Evolutionary conservation across 2,888 invertebrate genomes (phyloP).

Genomic region (Odontomyia ornata): DNA sequence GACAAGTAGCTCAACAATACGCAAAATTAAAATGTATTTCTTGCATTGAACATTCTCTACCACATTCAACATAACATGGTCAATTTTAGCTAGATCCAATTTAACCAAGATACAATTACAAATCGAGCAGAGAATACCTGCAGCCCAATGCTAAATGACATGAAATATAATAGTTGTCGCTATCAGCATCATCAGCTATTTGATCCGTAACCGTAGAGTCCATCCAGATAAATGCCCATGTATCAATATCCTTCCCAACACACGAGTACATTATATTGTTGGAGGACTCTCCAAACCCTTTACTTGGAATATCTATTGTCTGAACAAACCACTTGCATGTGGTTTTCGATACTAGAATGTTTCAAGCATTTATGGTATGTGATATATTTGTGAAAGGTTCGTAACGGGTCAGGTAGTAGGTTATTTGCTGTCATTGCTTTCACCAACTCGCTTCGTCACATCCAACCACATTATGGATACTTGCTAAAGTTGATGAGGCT

Average conservation of each 20-base stretch:
- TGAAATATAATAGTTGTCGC: slow-evolving; percentile 1
- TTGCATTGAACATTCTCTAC: no score
- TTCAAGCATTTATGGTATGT: slow-evolving; percentile 13
- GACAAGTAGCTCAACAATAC: no score
- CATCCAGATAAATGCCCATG: background rate
- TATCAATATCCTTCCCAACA: background rate
- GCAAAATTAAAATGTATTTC: no score
- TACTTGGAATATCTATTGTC: background rate
- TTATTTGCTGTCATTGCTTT: slow-evolving; percentile 3
- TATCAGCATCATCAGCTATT: background rate
- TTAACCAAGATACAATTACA: background rate
- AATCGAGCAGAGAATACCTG: background rate
- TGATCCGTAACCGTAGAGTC: background rate
- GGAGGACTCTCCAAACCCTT: background rate
- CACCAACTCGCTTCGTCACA: background rate
- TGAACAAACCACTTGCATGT: background rate
- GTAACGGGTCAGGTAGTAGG: background rate
- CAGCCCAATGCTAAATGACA: background rate
- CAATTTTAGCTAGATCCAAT: background rate
- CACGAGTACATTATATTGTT: background rate
- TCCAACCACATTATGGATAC: slow-evolving; percentile 12
- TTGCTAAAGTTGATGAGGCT: background rate
- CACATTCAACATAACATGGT: no score
- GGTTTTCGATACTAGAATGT: background rate
- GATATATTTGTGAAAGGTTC: slow-evolving; percentile 11